phyloP scores from a whole-genome alignment of 2,888 invertebrate genomes.

The Ennomos fuscantarius region DNA sequence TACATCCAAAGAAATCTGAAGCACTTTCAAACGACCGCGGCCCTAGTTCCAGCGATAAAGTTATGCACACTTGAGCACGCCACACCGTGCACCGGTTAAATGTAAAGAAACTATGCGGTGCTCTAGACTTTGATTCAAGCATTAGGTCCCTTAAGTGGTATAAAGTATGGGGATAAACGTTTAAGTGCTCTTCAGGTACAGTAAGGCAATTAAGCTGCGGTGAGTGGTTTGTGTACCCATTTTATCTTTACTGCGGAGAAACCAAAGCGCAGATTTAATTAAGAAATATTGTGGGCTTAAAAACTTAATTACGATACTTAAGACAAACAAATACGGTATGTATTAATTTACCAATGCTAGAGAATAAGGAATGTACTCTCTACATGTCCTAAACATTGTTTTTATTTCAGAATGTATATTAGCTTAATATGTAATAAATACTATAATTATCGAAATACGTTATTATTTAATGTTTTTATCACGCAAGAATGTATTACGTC shows the following conservation, averaged over 20 bases:
- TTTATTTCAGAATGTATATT: too few relatives aligned
- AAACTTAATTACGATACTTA: not conserved
- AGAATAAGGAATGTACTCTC: too few relatives aligned
- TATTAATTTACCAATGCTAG: too few relatives aligned
- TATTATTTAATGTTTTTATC: too few relatives aligned
- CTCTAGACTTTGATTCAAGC: constrained; percentile 41
- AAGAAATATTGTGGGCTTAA: constrained; percentile 3
- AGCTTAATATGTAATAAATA: too few relatives aligned
- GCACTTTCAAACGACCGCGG: constrained; percentile 34
- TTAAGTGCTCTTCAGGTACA: constrained; percentile 36
- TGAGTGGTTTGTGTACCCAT: constrained; percentile 22
- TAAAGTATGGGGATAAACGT: constrained; percentile 39
- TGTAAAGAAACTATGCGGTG: constrained; percentile 35
- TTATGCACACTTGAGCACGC: constrained; percentile 63
- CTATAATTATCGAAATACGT: too few relatives aligned
- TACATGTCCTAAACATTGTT: too few relatives aligned
- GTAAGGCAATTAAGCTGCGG: constrained; percentile 34
- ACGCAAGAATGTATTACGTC: too few relatives aligned
- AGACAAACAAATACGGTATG: too few relatives aligned
- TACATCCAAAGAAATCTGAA: constrained; percentile 24
- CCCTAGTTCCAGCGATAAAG: constrained; percentile 50
- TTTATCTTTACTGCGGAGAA: constrained; percentile 23
- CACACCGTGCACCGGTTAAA: constrained; percentile 43
- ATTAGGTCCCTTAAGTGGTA: constrained; percentile 35
- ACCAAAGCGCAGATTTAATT: constrained; percentile 9